phyloP scores from a whole-genome alignment of 2,888 invertebrate genomes.

The Apoderus coryli region DNA sequence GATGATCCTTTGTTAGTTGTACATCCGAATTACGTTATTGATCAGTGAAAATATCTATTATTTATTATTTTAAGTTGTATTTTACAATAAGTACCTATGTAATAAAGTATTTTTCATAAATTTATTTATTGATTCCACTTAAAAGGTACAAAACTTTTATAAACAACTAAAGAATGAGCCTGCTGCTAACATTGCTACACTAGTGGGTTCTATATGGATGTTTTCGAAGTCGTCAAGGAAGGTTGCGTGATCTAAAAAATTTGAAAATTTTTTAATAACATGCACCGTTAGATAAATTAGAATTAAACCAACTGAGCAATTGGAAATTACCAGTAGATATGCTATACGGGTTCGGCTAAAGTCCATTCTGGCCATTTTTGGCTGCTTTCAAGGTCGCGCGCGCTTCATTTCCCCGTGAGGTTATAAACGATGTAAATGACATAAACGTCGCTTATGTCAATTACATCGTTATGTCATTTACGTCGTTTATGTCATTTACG shows the following conservation, averaged over 20 bases:
- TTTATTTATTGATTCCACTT: neutral
- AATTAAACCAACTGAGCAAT: too few relatives aligned
- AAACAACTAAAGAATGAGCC: slow-evolving; percentile 21
- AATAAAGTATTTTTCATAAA: neutral
- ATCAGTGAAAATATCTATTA: slow-evolving; percentile 34
- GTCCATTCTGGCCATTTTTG: too few relatives aligned
- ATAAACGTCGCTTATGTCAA: too few relatives aligned
- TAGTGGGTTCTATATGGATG: slow-evolving; percentile 19
- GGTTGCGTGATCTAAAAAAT: slow-evolving; percentile 20
- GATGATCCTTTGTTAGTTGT: slow-evolving; percentile 82
- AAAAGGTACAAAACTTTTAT: too few relatives aligned
- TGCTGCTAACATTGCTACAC: slow-evolving; percentile 17
- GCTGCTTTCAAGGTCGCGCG: neutral
- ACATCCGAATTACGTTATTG: slow-evolving; percentile 90
- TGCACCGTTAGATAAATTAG: too few relatives aligned
- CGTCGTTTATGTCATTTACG: too few relatives aligned
- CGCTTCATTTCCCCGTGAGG: too few relatives aligned
- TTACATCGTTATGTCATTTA: too few relatives aligned
- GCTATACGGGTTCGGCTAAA: too few relatives aligned
- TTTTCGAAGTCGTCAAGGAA: slow-evolving; percentile 22
- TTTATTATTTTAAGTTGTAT: slow-evolving; percentile 4
- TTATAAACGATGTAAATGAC: too few relatives aligned
- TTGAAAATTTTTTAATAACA: slow-evolving; percentile 6
- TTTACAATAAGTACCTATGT: neutral
- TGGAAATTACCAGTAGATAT: too few relatives aligned